Evolutionary conservation across 2,797 vertebrate genomes (phyloP).

Genomic region (Pterois miles): DNA sequence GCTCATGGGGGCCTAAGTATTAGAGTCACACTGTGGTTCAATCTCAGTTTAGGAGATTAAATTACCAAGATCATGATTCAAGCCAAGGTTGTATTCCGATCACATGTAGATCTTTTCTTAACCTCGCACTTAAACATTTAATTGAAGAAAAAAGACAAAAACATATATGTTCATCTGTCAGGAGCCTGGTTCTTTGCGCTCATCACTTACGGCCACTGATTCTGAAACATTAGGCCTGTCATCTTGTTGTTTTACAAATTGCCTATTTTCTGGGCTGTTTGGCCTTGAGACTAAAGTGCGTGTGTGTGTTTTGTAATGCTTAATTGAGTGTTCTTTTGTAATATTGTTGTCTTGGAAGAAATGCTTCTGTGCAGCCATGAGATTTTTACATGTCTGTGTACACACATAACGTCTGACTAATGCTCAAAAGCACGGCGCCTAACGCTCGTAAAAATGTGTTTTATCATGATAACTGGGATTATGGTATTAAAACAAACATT

Average conservation of each 20-base stretch:
- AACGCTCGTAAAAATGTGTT: slow-evolving; percentile 48
- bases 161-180: background rate
- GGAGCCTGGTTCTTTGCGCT: slow-evolving; percentile 2
- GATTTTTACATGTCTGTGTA: slow-evolving; percentile 58
- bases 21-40: slow-evolving; percentile 31
- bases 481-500: slow-evolving; percentile 23
- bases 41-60: slow-evolving; percentile 21
- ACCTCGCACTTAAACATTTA: slow-evolving; percentile 4
- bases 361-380: slow-evolving; percentile 64
- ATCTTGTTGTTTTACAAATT: slow-evolving; percentile 52
- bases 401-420: slow-evolving; percentile 47
- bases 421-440: slow-evolving; percentile 69
- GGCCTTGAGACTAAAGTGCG: slow-evolving; percentile 59
- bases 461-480: slow-evolving; percentile 14
- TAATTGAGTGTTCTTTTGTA: slow-evolving; percentile 70
- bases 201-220: slow-evolving; percentile 15
- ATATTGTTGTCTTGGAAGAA: slow-evolving; percentile 57
- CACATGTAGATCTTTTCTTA: slow-evolving; percentile 15
- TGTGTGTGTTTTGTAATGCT: slow-evolving; percentile 72
- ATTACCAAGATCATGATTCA: slow-evolving; percentile 9
- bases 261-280: slow-evolving; percentile 60
- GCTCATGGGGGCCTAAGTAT: background rate
- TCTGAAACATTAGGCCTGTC: slow-evolving; percentile 46
- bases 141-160: slow-evolving; percentile 10
- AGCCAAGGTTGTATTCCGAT: slow-evolving; percentile 30